Percentiles rank a stretch among this genome's conserved stretches.
These are phyloP conservation scores for Artibeus jamaicensis DNA, from an alignment of 2,797 vertebrate genomes.

Conservation along the genomic window DNA sequence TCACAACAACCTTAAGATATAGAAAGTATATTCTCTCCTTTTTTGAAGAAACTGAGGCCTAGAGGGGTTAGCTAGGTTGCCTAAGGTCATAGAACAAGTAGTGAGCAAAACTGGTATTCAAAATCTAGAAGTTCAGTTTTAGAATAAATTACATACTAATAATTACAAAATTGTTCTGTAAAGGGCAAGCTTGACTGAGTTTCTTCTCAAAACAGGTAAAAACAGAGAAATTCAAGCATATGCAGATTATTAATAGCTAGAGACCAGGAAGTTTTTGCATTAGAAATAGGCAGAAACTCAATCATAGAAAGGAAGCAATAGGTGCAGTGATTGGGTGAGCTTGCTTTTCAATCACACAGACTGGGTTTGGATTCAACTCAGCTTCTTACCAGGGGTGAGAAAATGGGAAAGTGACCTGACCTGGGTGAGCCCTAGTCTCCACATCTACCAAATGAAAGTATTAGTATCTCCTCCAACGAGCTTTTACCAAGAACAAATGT, in stretches of 20 bases:
- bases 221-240: not conserved
- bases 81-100: not conserved
- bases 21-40: not conserved
- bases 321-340: not conserved
- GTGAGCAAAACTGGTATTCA: not conserved
- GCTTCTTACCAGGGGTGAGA: not conserved
- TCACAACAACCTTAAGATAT: not conserved
- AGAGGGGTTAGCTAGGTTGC: not conserved
- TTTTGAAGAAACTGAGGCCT: not conserved
- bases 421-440: not conserved
- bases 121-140: not conserved
- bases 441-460: not conserved
- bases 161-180: not conserved
- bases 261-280: not conserved
- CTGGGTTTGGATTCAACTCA: not conserved
- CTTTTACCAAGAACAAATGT: slow-evolving; percentile 45
- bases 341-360: not conserved
- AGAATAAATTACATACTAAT: not conserved
- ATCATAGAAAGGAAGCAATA: not conserved
- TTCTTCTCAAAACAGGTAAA: not conserved
- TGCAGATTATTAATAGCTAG: not conserved
- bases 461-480: not conserved
- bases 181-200: not conserved
- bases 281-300: not conserved
- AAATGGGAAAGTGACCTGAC: not conserved